Conservation (phyloP, 1,140 invertebrate genomes). For the Cotesia chilonis region DNA sequence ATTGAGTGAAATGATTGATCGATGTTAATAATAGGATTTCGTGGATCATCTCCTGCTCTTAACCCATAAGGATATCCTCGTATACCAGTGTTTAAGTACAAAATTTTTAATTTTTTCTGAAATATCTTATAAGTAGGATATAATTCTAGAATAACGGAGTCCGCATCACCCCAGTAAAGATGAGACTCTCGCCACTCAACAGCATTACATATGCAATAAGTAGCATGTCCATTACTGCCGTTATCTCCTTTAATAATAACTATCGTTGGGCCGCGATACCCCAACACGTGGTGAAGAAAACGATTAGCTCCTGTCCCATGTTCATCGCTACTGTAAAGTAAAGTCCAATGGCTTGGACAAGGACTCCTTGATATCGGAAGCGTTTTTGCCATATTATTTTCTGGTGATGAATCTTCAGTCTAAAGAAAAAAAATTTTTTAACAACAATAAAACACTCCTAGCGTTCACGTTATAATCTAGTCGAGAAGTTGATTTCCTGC, state of each 20-base stretch:
- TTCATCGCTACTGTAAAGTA: constrained; percentile 83
- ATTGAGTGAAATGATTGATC: constrained; percentile 59
- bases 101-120: constrained; percentile 77
- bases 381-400: constrained; percentile 49
- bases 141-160: constrained; percentile 81
- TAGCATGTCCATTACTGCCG: constrained; percentile 64
- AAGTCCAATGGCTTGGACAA: constrained; percentile 80
- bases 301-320: constrained; percentile 88
- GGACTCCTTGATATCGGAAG: constrained; percentile 59
- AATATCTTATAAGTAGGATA: constrained; percentile 77
- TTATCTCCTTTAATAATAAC: constrained; percentile 73
- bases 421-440: constrained; percentile 25
- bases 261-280: constrained; percentile 84
- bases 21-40: constrained; percentile 77
- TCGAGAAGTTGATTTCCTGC: too few relatives aligned
- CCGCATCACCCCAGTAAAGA: constrained; percentile 82
- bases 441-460: not conserved
- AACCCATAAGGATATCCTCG: constrained; percentile 86
- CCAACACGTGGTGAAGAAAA: constrained; percentile 86
- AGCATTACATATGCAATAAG: constrained; percentile 81
- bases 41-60: constrained; percentile 80
- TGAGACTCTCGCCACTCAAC: constrained; percentile 87
- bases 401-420: constrained; percentile 53
- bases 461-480: not conserved
- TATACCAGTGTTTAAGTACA: constrained; percentile 85